A percentile compares a stretch with the other conserved stretches of the same genome.
These are phyloP conservation scores for Acleris sparsana DNA, from an alignment of 2,888 invertebrate species.

Conservation along the genomic window DNA sequence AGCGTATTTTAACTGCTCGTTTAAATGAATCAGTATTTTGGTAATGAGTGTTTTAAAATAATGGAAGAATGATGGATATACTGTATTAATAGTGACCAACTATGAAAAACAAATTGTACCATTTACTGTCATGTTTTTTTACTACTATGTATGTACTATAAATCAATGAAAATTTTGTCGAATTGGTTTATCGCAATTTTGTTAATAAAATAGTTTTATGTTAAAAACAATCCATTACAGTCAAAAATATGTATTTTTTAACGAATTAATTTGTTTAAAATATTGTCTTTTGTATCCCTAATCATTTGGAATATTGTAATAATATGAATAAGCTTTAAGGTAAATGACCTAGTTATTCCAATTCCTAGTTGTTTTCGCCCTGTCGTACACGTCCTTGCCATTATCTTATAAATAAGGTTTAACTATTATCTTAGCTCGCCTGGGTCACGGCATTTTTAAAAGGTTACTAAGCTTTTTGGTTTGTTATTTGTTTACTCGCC, in stretches of 20 bases:
- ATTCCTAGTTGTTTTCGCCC: slow-evolving; percentile 52
- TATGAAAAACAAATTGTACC: too few species aligned
- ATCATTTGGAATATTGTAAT: neutral
- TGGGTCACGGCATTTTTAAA: slow-evolving; percentile 17
- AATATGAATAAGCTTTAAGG: neutral
- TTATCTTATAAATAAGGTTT: slow-evolving; percentile 37
- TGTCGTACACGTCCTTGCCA: slow-evolving; percentile 62
- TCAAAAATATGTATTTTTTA: too few species aligned
- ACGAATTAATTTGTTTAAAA: too few species aligned
- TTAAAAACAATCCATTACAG: too few species aligned
- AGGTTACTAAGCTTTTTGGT: neutral
- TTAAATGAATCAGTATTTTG: neutral
- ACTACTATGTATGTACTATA: too few species aligned
- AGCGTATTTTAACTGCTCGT: neutral
- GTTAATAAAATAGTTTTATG: too few species aligned
- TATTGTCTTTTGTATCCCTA: neutral
- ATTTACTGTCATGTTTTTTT: too few species aligned
- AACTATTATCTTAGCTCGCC: slow-evolving; percentile 12
- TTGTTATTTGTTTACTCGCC: too few species aligned
- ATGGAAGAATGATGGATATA: too few species aligned
- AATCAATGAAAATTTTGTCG: too few species aligned
- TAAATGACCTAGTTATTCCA: neutral
- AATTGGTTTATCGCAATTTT: too few species aligned
- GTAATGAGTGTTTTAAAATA: neutral
- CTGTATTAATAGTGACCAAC: too few species aligned